A percentile compares a stretch with the other conserved stretches of the same genome.
Evolutionary conservation across 2,113 vertebrate species (phyloP).

Genomic region (Cephalopholis sonnerati): DNA sequence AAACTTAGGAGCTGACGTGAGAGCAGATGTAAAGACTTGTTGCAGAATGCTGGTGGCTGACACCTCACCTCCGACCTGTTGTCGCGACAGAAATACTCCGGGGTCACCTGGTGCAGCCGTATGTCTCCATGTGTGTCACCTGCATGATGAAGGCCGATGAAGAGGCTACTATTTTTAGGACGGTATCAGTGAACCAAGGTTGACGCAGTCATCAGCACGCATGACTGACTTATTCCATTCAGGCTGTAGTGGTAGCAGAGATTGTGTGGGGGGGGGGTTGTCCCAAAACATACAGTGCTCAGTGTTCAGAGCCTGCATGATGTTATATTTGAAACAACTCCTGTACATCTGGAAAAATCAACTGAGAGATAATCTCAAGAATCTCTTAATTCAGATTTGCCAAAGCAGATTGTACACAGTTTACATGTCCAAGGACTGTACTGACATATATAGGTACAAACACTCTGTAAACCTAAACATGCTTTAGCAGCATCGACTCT

Average conservation of each 20-base stretch:
- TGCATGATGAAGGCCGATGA: conserved; percentile 17
- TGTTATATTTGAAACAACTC: neutral
- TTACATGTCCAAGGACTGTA: neutral
- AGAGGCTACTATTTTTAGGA: conserved; percentile 47
- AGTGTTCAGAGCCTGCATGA: neutral
- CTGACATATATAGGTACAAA: neutral
- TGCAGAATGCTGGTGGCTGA: neutral
- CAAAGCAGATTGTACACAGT: neutral
- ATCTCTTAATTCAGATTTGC: too few relatives aligned
- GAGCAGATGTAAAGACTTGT: conserved; percentile 13
- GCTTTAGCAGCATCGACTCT: neutral
- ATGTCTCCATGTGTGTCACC: conserved; percentile 33
- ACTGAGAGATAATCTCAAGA: too few relatives aligned
- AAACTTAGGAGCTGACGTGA: conserved; percentile 32
- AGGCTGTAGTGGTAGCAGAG: neutral
- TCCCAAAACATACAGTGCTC: neutral
- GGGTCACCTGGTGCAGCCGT: conserved; percentile 31
- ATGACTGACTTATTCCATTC: conserved; percentile 54
- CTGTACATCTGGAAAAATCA: neutral
- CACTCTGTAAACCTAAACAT: neutral
- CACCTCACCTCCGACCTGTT: conserved; percentile 44
- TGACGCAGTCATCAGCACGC: conserved; percentile 41
- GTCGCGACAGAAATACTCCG: conserved; percentile 29
- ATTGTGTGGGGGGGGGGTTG: too few relatives aligned
- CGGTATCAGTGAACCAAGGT: conserved; percentile 38